Evolutionary conservation across 2,797 vertebrate species (phyloP).

Genomic region (Argya squamiceps): DNA sequence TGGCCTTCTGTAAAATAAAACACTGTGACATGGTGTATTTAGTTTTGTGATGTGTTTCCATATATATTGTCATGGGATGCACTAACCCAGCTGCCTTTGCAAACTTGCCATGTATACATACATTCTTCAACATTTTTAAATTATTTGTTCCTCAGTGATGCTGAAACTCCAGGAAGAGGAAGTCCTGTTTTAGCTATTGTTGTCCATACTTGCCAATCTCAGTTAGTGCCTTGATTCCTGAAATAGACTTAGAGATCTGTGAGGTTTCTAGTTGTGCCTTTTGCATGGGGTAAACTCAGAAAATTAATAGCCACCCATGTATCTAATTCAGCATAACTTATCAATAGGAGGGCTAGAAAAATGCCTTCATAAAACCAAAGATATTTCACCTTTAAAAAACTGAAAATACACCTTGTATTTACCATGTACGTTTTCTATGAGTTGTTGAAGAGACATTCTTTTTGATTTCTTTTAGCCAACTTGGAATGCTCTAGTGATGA

Average conservation of each 20-base stretch:
- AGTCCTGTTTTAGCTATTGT: neutral
- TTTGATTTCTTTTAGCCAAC: slow-evolving; percentile 66
- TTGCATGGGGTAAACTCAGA: neutral
- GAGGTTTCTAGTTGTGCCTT: neutral
- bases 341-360: neutral
- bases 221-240: neutral
- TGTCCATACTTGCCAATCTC: neutral
- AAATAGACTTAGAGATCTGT: neutral
- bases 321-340: neutral
- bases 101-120: neutral
- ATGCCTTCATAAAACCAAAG: neutral
- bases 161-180: neutral
- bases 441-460: neutral
- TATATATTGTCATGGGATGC: neutral
- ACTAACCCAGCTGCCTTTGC: neutral
- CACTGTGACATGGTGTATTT: neutral
- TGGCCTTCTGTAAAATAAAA: neutral
- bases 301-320: neutral
- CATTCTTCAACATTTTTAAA: neutral
- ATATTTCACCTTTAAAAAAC: neutral
- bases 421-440: neutral
- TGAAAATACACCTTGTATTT: neutral
- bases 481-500: slow-evolving; percentile 84
- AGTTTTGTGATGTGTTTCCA: neutral
- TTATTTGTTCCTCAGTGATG: neutral